Conservation (phyloP, 2,113 vertebrate genomes). For the Lepidothrix coronata region DNA sequence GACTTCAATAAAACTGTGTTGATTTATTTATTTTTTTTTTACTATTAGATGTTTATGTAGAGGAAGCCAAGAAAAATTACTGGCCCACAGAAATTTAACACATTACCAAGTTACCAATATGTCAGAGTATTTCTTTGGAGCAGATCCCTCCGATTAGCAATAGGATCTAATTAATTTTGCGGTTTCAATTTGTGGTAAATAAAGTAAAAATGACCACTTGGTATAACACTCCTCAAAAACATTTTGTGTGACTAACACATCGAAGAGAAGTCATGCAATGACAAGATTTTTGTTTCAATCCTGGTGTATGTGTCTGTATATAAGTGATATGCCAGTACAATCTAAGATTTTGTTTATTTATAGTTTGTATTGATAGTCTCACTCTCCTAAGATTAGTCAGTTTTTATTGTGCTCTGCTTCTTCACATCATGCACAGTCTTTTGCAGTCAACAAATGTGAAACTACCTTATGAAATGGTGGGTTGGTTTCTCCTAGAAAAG, state of each 20-base stretch:
- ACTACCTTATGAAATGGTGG: background rate
- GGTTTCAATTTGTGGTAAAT: background rate
- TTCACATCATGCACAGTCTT: background rate
- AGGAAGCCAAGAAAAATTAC: conserved; percentile 43
- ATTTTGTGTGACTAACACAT: background rate
- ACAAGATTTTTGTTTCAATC: background rate
- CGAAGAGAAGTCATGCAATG: background rate
- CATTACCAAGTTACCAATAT: conserved; percentile 44
- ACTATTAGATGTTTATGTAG: conserved; percentile 48
- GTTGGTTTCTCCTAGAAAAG: background rate
- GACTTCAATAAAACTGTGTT: conserved; percentile 56
- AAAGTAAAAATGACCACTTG: conserved; percentile 1
- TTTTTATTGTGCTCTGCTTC: background rate
- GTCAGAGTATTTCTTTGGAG: conserved; percentile 18
- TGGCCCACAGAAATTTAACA: conserved; percentile 31
- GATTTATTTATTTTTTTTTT: background rate
- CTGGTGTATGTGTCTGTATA: background rate
- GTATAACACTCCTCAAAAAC: background rate
- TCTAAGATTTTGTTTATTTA: background rate
- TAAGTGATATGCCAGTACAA: background rate
- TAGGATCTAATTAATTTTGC: conserved; percentile 30
- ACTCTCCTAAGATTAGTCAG: background rate
- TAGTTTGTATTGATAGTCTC: background rate
- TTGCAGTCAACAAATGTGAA: background rate
- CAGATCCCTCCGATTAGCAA: conserved; percentile 7